These are phyloP conservation scores for Catocala sponsa DNA, from an alignment of 2,888 invertebrate species.

Conservation along the genomic window DNA sequence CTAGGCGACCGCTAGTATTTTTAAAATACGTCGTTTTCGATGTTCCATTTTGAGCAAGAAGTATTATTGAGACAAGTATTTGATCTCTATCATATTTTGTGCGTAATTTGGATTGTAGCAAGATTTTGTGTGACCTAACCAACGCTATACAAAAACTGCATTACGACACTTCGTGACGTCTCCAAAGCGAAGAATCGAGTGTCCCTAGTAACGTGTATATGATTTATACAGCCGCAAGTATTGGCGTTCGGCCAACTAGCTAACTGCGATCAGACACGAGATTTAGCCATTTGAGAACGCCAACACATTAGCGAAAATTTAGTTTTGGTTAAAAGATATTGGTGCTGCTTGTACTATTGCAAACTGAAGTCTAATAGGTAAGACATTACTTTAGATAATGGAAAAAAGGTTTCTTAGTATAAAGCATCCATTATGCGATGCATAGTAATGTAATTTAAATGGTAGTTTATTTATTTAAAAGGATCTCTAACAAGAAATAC, in stretches of 20 bases:
- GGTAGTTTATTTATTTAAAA: no score
- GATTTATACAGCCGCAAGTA: constrained; percentile 67
- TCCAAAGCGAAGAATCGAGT: constrained; percentile 42
- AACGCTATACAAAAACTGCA: constrained; percentile 24
- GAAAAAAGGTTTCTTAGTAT: no score
- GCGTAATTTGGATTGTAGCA: neutral
- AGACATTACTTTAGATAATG: neutral
- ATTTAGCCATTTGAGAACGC: constrained; percentile 66
- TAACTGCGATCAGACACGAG: constrained; percentile 70
- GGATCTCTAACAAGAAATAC: no score
- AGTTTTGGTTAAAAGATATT: constrained; percentile 14
- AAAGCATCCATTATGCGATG: no score
- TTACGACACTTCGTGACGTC: constrained; percentile 45
- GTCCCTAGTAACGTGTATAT: constrained; percentile 58
- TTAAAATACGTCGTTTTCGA: no score
- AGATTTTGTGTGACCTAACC: neutral
- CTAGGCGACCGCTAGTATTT: no score
- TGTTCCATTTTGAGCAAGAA: no score
- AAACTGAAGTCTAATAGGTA: neutral
- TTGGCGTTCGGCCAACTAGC: constrained; percentile 65
- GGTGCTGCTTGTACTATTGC: neutral
- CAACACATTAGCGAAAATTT: constrained; percentile 57
- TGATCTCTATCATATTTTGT: neutral
- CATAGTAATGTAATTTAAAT: no score
- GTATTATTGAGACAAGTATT: no score